Base-by-base conservation (phyloP, 2,113 vertebrate genomes). In the Andinoacara biseriatus region DNA sequence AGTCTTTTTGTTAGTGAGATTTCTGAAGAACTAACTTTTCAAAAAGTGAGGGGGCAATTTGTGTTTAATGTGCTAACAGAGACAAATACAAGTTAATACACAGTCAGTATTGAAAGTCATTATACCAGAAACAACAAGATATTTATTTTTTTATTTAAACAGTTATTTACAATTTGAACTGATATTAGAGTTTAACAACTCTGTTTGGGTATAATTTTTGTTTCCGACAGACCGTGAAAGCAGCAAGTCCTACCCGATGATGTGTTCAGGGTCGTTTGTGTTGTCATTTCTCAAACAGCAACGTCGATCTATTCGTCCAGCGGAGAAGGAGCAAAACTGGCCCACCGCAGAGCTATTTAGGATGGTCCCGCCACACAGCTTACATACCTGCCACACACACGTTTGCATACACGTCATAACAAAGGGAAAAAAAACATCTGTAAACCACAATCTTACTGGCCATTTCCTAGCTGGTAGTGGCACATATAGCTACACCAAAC, bases 171-270 rank as follows among this genome's bases (percentile, higher is more conserved):
- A 54, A 31, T 18, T 18, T 18, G 5, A 6, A 18, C 14, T 18
- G 49, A 18, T 18, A 7, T 52, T 33, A 2, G 7, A 33, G 67
- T 29, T 52, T 72, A 72, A 72, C 0, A 72, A 54, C 26, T 54
- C 13, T 52, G 67, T 24, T 38, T 24, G 76, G 60, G 9, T 11
- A 29, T 24, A 7, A 69, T 0, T 56, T 52, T 11, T 56, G 20
- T 26, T 57, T 58, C 52, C 49, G 8, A 52, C 3, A 20, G 14
- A 20, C 31, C 7, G 0, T 69, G 76, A 88, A 87, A 58, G 62
- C 63, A 52, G 11, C 76, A 26, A 58, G 1, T 54, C 83, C 3
- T 93, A 96, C 96, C 96, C 95, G 10, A 90, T 93, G 87, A 96
- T 85, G 60, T 9, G 82, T 75, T 91, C 86, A 76, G n/a, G 13